Conservation (phyloP, 2,797 vertebrate genomes). For the Garrulus glandarius region DNA sequence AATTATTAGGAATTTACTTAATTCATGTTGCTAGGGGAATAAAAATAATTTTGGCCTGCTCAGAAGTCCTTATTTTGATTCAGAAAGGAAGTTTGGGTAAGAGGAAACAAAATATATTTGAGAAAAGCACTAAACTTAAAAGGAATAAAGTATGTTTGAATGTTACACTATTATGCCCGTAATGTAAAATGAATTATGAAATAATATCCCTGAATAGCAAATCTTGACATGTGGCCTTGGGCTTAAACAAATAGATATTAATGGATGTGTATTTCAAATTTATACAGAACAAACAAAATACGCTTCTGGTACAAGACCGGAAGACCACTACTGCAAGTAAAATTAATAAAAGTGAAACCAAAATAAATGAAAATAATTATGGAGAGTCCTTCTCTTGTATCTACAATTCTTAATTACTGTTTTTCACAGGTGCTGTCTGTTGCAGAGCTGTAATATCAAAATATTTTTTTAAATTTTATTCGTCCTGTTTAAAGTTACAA, state of each 20-base stretch:
- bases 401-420: neutral
- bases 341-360: neutral
- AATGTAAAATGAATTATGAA: conserved; percentile 29
- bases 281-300: neutral
- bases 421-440: neutral
- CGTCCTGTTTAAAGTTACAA: neutral
- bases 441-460: neutral
- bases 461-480: neutral
- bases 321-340: neutral
- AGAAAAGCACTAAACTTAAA: conserved; percentile 50
- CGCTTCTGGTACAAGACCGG: neutral
- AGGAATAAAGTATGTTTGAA: conserved; percentile 47
- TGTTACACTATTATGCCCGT: conserved; percentile 21
- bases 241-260: neutral
- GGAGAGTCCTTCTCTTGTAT: neutral
- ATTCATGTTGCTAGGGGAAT: conserved; percentile 49
- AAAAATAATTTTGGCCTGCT: conserved; percentile 36
- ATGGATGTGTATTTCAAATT: neutral
- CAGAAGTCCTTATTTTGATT: conserved; percentile 39
- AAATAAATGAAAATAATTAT: neutral
- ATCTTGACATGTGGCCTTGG: neutral
- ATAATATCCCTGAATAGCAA: neutral
- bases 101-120: conserved; percentile 38
- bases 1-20: conserved; percentile 63
- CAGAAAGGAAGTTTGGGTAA: conserved; percentile 42